Evolutionary conservation across 2,888 invertebrate species (phyloP).

Genomic region (Philaethria dido): DNA sequence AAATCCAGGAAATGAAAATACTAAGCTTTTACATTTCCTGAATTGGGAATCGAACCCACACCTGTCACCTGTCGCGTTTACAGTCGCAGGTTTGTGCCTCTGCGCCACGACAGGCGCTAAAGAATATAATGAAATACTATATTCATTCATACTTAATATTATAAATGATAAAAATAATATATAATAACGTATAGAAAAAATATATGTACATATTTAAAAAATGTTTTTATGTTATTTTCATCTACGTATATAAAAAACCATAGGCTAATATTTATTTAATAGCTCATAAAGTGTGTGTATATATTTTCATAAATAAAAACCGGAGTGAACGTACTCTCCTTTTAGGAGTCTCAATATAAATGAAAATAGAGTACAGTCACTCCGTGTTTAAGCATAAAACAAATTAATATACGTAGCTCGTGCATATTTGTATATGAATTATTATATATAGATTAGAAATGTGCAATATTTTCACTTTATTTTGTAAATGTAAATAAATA

Average conservation of each 20-base stretch:
- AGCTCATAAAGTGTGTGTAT: neutral
- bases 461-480: slow-evolving; percentile 34
- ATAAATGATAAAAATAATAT: no score
- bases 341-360: neutral
- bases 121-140: no score
- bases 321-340: neutral
- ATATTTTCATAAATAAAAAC: neutral
- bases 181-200: no score
- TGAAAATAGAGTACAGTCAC: neutral
- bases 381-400: neutral
- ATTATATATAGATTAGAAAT: slow-evolving; percentile 12
- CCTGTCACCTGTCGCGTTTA: no score
- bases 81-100: no score
- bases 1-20: no score
- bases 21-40: no score
- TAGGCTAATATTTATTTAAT: neutral
- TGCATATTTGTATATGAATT: slow-evolving; percentile 5
- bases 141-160: no score
- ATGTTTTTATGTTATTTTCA: neutral
- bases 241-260: neutral
- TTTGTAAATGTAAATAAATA: slow-evolving; percentile 38
- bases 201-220: neutral
- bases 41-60: no score
- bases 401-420: neutral
- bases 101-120: no score